phyloP scores from a whole-genome alignment of 2,797 vertebrate genomes.

The Lycodopsis pacificus region DNA sequence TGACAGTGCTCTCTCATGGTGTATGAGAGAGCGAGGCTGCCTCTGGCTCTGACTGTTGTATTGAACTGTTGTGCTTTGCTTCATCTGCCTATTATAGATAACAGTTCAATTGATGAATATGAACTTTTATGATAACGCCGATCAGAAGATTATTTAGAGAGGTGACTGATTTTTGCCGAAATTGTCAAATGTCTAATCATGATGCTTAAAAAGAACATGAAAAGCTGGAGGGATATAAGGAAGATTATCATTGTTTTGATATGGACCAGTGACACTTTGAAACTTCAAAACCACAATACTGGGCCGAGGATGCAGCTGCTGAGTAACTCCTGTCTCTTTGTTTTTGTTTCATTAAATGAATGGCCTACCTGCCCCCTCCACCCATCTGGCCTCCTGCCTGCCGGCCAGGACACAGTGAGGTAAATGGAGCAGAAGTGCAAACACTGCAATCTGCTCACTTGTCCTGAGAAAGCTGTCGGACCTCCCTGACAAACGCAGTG shows the following conservation, averaged over 20 bases:
- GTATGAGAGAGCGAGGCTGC: background rate
- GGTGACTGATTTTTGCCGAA: background rate
- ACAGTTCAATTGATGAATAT: slow-evolving; percentile 8
- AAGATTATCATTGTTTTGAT: slow-evolving; percentile 3
- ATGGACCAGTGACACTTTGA: slow-evolving; percentile 11
- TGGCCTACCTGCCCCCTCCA: slow-evolving; percentile 28
- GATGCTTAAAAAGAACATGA: background rate
- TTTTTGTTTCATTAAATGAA: slow-evolving; percentile 44
- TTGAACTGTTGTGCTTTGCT: background rate
- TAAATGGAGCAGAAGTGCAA: slow-evolving; percentile 83
- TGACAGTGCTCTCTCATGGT: slow-evolving; percentile 1
- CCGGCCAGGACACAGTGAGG: slow-evolving; percentile 52
- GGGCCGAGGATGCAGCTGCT: slow-evolving; percentile 26
- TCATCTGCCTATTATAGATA: slow-evolving; percentile 8
- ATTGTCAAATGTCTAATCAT: slow-evolving; percentile 2
- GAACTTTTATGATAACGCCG: background rate
- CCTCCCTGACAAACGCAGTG: slow-evolving; percentile 45
- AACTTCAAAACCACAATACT: slow-evolving; percentile 2
- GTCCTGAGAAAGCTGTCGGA: slow-evolving; percentile 49
- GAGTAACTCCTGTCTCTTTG: slow-evolving; percentile 30
- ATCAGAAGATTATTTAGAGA: background rate
- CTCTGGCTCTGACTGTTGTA: background rate
- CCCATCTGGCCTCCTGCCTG: slow-evolving; percentile 47
- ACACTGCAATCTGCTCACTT: slow-evolving; percentile 75
- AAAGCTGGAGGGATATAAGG: background rate